phyloP scores from a whole-genome alignment of 1,140 invertebrate species.

The Bombus cullumanus region DNA sequence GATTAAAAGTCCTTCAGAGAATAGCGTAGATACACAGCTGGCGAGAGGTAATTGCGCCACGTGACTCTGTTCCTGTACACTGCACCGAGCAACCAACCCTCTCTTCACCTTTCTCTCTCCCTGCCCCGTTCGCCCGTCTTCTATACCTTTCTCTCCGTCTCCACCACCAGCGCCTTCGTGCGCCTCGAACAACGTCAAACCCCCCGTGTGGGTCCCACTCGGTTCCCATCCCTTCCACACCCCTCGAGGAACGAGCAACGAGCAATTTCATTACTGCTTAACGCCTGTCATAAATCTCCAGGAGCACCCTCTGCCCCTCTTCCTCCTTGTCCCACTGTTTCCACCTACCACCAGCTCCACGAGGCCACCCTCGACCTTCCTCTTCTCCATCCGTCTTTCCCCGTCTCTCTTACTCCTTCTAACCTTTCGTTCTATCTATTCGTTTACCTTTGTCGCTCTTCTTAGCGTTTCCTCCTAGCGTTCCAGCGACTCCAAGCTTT shows the following conservation, averaged over 20 bases:
- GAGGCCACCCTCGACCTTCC: conserved; percentile 49
- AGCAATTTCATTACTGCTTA: conserved; percentile 84
- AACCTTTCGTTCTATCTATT: conserved; percentile 28
- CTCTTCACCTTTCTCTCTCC: conserved; percentile 36
- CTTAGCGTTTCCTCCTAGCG: conserved; percentile 44
- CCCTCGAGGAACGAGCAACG: conserved; percentile 80
- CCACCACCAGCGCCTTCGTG: conserved; percentile 31
- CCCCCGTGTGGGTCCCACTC: conserved; percentile 67
- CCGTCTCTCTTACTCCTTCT: conserved; percentile 59
- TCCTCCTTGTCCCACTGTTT: conserved; percentile 39
- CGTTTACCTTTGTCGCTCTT: conserved; percentile 21
- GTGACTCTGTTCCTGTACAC: conserved; percentile 73
- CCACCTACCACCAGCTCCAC: conserved; percentile 51
- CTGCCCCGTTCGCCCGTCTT: conserved; percentile 31
- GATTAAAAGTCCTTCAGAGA: conserved; percentile 76
- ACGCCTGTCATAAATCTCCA: conserved; percentile 83
- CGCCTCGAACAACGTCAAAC: conserved; percentile 66
- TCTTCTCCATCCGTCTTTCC: conserved; percentile 64
- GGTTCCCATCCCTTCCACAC: conserved; percentile 66
- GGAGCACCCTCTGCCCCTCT: conserved; percentile 70
- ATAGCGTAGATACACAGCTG: conserved; percentile 74
- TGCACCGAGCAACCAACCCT: conserved; percentile 57
- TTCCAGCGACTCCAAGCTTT: conserved; percentile 44
- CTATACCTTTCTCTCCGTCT: conserved; percentile 33
- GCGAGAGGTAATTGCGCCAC: conserved; percentile 75